A percentile compares a stretch with the other conserved stretches of the same genome.
Evolutionary conservation across 2,888 invertebrate species (phyloP).

Genomic region (Napeogenes inachia): DNA sequence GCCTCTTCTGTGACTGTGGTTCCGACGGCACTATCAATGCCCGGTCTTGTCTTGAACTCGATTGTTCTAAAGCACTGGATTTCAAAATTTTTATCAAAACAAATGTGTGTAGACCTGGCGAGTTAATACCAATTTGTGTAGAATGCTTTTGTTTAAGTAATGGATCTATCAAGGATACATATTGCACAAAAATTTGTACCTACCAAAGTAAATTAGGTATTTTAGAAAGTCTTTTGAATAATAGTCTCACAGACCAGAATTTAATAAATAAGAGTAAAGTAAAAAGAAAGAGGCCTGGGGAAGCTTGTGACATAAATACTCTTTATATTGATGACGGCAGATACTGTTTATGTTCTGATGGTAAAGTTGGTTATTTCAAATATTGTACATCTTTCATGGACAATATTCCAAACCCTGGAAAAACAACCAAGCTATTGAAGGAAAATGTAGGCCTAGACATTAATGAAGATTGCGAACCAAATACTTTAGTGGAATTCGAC

Average conservation of each 20-base stretch:
- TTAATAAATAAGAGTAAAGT: constrained; percentile 43
- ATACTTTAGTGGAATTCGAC: constrained; percentile 58
- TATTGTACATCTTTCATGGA: constrained; percentile 45
- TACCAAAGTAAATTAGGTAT: constrained; percentile 49
- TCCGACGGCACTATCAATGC: constrained; percentile 47
- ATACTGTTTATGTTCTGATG: constrained; percentile 58
- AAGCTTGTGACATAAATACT: constrained; percentile 48
- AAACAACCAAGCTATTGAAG: constrained; percentile 20
- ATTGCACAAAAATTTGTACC: constrained; percentile 56
- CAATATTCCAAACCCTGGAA: constrained; percentile 16
- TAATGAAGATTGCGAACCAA: constrained; percentile 52
- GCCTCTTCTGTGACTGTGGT: constrained; percentile 59
- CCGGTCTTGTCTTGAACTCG: constrained; percentile 50
- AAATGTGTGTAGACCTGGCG: constrained; percentile 49
- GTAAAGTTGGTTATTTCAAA: constrained; percentile 43
- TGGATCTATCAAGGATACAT: constrained; percentile 43
- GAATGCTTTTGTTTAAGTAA: constrained; percentile 59
- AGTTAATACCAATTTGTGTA: constrained; percentile 55
- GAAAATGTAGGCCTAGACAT: constrained; percentile 37
- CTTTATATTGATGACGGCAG: constrained; percentile 49
- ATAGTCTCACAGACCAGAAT: constrained; percentile 33
- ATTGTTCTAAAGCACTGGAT: constrained; percentile 46
- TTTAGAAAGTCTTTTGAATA: constrained; percentile 48
- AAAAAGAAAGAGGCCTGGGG: constrained; percentile 33
- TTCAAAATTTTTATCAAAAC: constrained; percentile 38